Evolutionary conservation across 2,113 vertebrate species (phyloP).

Genomic region (Anguilla japonica): DNA sequence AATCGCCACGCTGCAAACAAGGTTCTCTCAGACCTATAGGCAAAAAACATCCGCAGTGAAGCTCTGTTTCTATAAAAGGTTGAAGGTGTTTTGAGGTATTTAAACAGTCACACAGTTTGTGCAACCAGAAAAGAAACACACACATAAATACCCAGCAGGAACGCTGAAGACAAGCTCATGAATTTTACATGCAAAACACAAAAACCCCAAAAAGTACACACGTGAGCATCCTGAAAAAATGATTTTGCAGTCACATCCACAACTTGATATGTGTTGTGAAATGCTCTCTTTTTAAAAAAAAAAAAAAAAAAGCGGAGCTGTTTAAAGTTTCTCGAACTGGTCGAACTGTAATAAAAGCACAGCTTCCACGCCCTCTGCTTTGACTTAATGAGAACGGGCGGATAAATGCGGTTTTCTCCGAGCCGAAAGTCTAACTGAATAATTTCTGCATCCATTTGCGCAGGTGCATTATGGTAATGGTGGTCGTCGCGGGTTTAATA

Average conservation of each 20-base stretch:
- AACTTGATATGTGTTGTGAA: slow-evolving; percentile 15
- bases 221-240: not conserved
- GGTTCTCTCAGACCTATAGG: not conserved
- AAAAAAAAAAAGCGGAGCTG: no score
- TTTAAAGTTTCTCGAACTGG: not conserved
- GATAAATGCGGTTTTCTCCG: not conserved
- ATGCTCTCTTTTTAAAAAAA: not conserved
- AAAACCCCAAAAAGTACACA: not conserved
- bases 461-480: not conserved
- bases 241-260: not conserved
- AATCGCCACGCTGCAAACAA: not conserved
- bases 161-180: not conserved
- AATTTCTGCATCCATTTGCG: not conserved
- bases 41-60: not conserved
- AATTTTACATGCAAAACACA: not conserved
- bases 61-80: not conserved
- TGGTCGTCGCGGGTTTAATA: not conserved
- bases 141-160: not conserved
- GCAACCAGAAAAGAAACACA: not conserved
- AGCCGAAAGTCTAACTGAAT: not conserved
- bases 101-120: not conserved
- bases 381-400: not conserved
- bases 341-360: not conserved
- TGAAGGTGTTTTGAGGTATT: not conserved
- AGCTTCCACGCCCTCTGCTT: not conserved